Conservation (phyloP, 2,113 vertebrate species). For the Cebidichthys violaceus region DNA sequence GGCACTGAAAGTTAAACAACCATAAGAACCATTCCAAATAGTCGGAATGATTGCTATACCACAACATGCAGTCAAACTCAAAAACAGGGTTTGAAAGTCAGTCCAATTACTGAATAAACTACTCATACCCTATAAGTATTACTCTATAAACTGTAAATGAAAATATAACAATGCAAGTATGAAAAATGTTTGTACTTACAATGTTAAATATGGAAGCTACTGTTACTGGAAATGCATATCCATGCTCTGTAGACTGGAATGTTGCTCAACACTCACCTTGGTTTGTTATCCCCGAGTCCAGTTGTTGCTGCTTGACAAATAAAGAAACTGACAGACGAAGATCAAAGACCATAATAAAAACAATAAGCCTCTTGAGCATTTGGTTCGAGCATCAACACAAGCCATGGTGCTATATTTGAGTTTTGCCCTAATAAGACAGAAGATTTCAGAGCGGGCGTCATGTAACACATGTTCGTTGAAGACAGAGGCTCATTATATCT, state of each 20-base stretch:
- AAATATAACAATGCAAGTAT: not conserved
- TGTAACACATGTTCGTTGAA: conserved; percentile 74
- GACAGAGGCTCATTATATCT: conserved; percentile 75
- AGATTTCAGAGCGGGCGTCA: conserved; percentile 73
- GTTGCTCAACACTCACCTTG: conserved; percentile 62
- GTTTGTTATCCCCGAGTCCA: conserved; percentile 59
- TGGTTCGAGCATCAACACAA: conserved; percentile 60
- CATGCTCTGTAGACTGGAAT: conserved; percentile 41
- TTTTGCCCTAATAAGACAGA: conserved; percentile 83
- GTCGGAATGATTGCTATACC: not conserved
- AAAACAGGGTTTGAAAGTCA: not conserved
- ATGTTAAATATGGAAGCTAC: conserved; percentile 15
- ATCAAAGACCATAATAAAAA: conserved; percentile 77
- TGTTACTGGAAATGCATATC: conserved; percentile 26
- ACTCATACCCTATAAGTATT: no score
- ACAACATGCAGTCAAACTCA: not conserved
- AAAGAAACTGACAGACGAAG: conserved; percentile 61
- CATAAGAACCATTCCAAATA: not conserved
- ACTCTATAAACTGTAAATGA: not conserved
- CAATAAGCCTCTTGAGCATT: conserved; percentile 76
- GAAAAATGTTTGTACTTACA: conserved; percentile 44
- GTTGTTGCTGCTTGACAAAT: conserved; percentile 71
- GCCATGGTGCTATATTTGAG: conserved; percentile 81
- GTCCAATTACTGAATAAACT: not conserved
- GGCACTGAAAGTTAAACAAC: not conserved